Evolutionary conservation across 2,888 invertebrate genomes (phyloP), one percentile per base, ranked within the genome.

Genomic region (Drosophila melanosoma): DNA sequence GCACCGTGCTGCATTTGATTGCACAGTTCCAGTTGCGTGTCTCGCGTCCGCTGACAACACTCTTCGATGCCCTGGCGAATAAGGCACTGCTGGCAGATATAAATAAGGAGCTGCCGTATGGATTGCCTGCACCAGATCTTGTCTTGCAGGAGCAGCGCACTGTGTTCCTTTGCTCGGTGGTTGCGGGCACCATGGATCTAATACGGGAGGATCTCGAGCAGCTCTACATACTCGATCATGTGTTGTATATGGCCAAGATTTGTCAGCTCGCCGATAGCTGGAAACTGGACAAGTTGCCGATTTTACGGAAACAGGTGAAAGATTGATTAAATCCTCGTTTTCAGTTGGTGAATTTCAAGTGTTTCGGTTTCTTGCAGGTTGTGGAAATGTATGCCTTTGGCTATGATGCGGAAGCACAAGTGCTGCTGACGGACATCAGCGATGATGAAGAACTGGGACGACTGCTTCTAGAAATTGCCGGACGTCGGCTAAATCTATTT

Each of bases 381-480:
- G 93, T 95, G 17, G 94, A 95, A 65, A 92, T 96, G 40, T 96
- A 95, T 88, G 94, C 94, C 10, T 94, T 95, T 86, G 95, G 96
- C 20, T 95, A 94, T 87, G 95, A 96, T 91, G 89, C 91, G 5
- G 91, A 95, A 54, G 95, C 95, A 6, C 94, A 94, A 81, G 94
- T 96, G 94, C 93, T 96, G 58, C 93, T 97, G 36, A 93, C 94
- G 17, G 94, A 95, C 26, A 95, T 98, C 7, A 95, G 94, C 65
- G 96, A 97, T 73, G 95, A 95, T n/a, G 95, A 95, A 82, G 93
- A 94, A 51, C 92, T 98, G 67, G 95, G 97, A 12, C 94, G 95
- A 1, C 95, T 96, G 76, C 93, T 99, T 69, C 93, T 98, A 33
- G 95, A 96, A 33, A 95, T 98, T 63, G 97, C 96, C n/a, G 97